Evolutionary conservation across 2,113 vertebrate species (phyloP).

Genomic region (Calcarius ornatus): DNA sequence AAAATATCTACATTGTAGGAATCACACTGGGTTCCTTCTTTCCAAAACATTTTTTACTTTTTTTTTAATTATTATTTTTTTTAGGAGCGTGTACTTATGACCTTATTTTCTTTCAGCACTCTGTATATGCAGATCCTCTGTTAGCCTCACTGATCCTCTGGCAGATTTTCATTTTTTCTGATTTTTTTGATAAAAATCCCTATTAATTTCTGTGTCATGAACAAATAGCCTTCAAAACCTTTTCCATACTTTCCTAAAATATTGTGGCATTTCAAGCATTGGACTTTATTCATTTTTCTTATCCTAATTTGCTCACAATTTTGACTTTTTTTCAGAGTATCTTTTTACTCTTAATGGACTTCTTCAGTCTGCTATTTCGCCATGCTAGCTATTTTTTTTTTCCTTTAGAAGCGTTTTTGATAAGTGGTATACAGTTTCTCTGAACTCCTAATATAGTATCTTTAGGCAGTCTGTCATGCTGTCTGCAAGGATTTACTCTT

Average conservation of each 20-base stretch:
- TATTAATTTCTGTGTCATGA: not conserved
- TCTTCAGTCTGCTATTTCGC: not conserved
- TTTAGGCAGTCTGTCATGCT: not conserved
- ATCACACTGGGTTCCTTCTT: not conserved
- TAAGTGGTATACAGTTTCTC: slow-evolving; percentile 17
- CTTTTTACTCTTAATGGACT: slow-evolving; percentile 3
- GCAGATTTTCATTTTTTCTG: not conserved
- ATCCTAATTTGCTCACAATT: not conserved
- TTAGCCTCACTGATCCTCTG: not conserved
- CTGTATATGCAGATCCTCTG: not conserved
- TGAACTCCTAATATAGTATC: not conserved
- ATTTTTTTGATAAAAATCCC: not conserved
- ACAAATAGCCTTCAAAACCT: not conserved
- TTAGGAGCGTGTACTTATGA: not conserved
- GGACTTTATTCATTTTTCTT: not conserved
- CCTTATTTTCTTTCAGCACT: not conserved
- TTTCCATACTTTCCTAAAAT: not conserved
- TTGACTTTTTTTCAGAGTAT: not conserved
- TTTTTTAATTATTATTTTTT: not conserved
- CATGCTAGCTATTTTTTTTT: not conserved
- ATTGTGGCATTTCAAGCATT: not conserved
- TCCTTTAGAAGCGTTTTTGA: not conserved
- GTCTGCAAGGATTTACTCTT: not conserved
- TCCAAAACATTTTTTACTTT: not conserved
- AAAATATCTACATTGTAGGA: not conserved